These are phyloP conservation scores for Cephus spinipes DNA, from an alignment of 2,888 invertebrate species.

Conservation along the genomic window DNA sequence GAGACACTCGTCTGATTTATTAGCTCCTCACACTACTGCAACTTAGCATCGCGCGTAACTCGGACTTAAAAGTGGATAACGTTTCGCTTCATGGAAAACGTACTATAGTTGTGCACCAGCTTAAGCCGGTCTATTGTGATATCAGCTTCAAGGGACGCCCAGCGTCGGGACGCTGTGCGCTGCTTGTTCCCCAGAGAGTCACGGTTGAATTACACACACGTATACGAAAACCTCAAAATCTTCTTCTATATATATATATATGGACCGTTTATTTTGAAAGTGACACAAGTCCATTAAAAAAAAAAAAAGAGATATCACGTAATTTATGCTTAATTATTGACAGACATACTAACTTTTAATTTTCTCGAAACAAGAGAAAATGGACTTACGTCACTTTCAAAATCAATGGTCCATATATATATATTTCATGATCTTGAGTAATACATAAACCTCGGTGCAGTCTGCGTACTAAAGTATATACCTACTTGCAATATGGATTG, in stretches of 20 bases:
- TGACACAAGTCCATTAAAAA: no score
- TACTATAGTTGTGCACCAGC: neutral
- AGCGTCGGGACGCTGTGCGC: slow-evolving; percentile 17
- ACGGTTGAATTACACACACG: slow-evolving; percentile 12
- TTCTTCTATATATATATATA: slow-evolving; percentile 11
- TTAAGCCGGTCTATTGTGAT: slow-evolving; percentile 15
- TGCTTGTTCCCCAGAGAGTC: slow-evolving; percentile 19
- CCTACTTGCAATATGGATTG: neutral
- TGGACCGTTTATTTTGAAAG: no score
- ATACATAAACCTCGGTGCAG: neutral
- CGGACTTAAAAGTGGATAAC: neutral
- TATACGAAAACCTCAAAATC: slow-evolving; percentile 1
- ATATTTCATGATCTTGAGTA: neutral
- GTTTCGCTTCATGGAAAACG: neutral
- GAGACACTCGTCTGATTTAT: neutral
- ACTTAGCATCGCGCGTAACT: neutral
- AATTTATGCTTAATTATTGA: no score
- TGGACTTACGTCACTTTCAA: no score
- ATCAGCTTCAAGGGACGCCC: slow-evolving; percentile 13
- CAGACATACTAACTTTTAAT: no score
- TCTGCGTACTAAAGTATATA: neutral
- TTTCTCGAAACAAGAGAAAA: no score
- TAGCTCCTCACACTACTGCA: neutral
- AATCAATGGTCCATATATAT: no score
- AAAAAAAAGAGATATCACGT: no score